Evolutionary conservation across 2,888 invertebrate species (phyloP).

Genomic region (Penaeus monodon): DNA sequence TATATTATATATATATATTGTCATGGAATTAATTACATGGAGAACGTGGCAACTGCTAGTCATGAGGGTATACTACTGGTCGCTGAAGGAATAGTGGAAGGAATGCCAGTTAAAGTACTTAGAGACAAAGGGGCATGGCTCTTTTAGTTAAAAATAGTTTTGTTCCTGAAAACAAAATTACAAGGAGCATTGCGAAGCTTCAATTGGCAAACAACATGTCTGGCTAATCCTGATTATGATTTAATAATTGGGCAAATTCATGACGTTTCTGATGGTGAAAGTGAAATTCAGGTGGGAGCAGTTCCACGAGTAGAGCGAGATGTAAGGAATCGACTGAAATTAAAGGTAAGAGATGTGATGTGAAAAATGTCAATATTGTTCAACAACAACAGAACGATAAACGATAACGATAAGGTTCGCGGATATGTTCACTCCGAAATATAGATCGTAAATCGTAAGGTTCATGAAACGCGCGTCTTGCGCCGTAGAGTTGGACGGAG

Average conservation of each 20-base stretch:
- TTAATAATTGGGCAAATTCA: constrained; percentile 8
- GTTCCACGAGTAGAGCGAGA: background rate
- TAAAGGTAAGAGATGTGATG: constrained; percentile 20
- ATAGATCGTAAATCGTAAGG: too few species aligned
- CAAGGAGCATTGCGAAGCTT: too few species aligned
- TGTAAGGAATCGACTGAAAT: background rate
- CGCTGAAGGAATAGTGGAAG: too few species aligned
- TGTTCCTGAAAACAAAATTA: too few species aligned
- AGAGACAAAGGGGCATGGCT: too few species aligned
- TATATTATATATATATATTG: too few species aligned
- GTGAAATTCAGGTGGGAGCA: background rate
- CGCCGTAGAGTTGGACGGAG: background rate
- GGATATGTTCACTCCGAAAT: background rate
- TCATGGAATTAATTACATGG: too few species aligned
- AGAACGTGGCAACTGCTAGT: too few species aligned
- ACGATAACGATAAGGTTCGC: constrained; percentile 21
- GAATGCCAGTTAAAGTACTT: too few species aligned
- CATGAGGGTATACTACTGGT: too few species aligned
- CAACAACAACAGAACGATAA: constrained; percentile 14
- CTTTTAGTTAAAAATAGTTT: too few species aligned
- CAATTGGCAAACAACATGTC: background rate
- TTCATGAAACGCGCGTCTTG: background rate
- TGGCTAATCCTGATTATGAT: background rate
- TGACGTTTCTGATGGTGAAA: background rate
- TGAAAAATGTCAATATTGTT: background rate